Evolutionary conservation across 2,113 vertebrate species (phyloP), one percentile per base, ranked within the genome.

Genomic region (Gallinago undulata): DNA sequence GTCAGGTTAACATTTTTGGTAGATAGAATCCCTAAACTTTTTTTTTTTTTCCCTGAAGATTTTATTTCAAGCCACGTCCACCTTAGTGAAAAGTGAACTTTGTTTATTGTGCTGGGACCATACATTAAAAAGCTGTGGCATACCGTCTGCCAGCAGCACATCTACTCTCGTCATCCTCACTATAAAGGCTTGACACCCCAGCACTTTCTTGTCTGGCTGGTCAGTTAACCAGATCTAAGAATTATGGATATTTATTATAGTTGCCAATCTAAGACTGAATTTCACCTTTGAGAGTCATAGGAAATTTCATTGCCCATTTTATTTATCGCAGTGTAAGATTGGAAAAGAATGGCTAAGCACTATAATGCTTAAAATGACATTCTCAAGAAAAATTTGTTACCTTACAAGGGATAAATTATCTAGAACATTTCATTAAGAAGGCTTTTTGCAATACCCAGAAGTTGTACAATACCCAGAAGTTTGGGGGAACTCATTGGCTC

Each of bases 251-350:
- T 94, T 96, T 94, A 92, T 95, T 64, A 23, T 75, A 43, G 76
- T 90, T 95, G 86, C 86, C 90, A 82, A 50, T 93, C 56, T 88
- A 50, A 82, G 66, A 37, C 45, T 79, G 89, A 95, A 96, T 96
- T 87, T 96, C 89, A 89, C 95, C 89, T 93, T 41, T 89, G 95
- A 94, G 94, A 97, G 89, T 39, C 77, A 27, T 95, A 92, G 57
- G 50, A 59, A 89, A 69, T 94, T 94, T 97, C 90, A 91, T 93
- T 93, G 80, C 80, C 80, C 31, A 0, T 96, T 93, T 94, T 96
- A 97, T 97, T 97, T 95, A 95, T 95, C 16, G 0, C 69, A 41
- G 28, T 62, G 37, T 48, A 45, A 79, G 69, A 85, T 5, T 79
- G 55, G 59, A 59, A 78, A 87, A 96, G 95, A 97, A 60, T 87